Base-by-base conservation (phyloP, 2,888 invertebrate genomes). In the Stramonita haemastoma region DNA sequence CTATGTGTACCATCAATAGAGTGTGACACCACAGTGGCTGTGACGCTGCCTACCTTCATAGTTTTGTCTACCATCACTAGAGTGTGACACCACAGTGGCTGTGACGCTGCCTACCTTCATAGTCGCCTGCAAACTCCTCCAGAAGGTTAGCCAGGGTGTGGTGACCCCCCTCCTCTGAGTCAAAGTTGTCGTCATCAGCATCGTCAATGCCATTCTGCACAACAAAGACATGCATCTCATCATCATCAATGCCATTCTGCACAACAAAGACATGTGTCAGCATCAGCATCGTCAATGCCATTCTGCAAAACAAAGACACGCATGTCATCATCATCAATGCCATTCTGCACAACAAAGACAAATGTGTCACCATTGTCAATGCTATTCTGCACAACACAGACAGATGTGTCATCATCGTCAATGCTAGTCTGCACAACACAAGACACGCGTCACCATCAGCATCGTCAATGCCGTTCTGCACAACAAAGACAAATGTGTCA, bases 101-200 rank as follows among this genome's bases (percentile, higher is more conserved):
- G 46, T 46, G 46, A 46, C 46, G 46, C 46, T 79, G 32, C 81
- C 36, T 87, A 91, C 93, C 92, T 77, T 92, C 89, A 87, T 90
- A 92, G 87, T 93, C 93, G 32, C 90, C 92, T 17, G 92, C 93
- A 90, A 94, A 94, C 86, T 94, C 93, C 83, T 93, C 94, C 56
- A 95, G 91, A 13, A 95, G 90, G 87, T 93, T 93, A 46, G 94
- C 93, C 57, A 95, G 91, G 34, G 94, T 92, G 90, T 94, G 93
- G 34, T 93, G 93, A 56, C 90, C 90, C 34, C 92, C 94, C n/a
- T 93, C 93, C 34, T 95, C 95, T 83, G 94, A 93, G 73, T 93
- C 93, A 36, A 96, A 96, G 34, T 96, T 96, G 34, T 96, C 96
- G 87, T 96, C 96, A 8, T 95, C 96, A 17, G 60, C 88, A 32